These are phyloP conservation scores for Rosalia funebris DNA, from an alignment of 2,888 invertebrate species.

Conservation along the genomic window DNA sequence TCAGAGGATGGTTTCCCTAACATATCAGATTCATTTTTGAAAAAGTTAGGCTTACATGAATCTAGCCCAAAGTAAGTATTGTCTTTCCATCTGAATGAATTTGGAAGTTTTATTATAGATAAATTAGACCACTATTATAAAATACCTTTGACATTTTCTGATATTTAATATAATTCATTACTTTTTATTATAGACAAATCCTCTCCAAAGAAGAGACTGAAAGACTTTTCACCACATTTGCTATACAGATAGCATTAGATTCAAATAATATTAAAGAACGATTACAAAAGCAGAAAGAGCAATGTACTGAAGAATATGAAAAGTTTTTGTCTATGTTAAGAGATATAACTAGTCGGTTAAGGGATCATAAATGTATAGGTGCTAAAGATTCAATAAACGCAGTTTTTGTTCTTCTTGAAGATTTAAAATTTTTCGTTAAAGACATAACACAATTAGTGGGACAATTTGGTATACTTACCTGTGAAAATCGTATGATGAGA, in stretches of 20 bases:
- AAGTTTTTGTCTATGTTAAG: slow-evolving; percentile 37
- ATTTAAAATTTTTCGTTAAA: slow-evolving; percentile 40
- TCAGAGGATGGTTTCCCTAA: slow-evolving; percentile 37
- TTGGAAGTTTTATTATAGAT: not conserved
- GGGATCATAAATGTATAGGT: slow-evolving; percentile 39
- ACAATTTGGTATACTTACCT: slow-evolving; percentile 43
- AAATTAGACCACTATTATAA: too few relatives aligned
- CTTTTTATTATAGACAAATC: slow-evolving; percentile 32
- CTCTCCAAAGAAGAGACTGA: slow-evolving; percentile 42
- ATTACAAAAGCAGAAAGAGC: slow-evolving; percentile 36
- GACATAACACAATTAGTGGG: slow-evolving; percentile 42
- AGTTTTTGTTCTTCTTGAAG: slow-evolving; percentile 46
- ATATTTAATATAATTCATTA: too few relatives aligned
- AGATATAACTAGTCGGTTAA: slow-evolving; percentile 44
- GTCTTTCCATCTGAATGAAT: not conserved
- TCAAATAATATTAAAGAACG: slow-evolving; percentile 37
- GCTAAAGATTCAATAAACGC: slow-evolving; percentile 45
- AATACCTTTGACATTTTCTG: too few relatives aligned
- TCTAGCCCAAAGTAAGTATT: slow-evolving; percentile 40
- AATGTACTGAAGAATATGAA: slow-evolving; percentile 38
- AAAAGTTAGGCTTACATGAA: slow-evolving; percentile 42
- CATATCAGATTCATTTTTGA: slow-evolving; percentile 43
- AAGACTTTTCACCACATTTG: slow-evolving; percentile 39
- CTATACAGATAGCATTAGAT: slow-evolving; percentile 36
- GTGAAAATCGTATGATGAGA: slow-evolving; percentile 45